These are phyloP conservation scores for Sterrhoptilus dennistouni DNA, from an alignment of 2,113 vertebrate species.

Conservation along the genomic window DNA sequence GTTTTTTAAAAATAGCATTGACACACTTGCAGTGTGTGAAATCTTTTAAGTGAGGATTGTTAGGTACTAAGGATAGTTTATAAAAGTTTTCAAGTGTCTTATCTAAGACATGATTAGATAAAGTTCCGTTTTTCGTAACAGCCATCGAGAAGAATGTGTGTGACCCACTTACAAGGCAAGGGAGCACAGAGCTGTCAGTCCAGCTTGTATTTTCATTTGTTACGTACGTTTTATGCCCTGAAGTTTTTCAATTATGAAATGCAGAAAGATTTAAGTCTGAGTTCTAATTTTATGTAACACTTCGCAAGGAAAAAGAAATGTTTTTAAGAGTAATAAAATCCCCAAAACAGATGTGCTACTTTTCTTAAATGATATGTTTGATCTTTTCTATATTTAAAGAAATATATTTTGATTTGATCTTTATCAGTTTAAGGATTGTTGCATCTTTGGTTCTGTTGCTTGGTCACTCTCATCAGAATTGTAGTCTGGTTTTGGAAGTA, in stretches of 20 bases:
- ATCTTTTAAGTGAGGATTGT: neutral
- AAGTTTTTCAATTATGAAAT: neutral
- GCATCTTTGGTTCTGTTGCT: neutral
- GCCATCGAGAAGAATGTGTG: neutral
- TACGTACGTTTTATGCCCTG: neutral
- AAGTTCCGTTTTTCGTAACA: neutral
- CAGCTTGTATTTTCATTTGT: neutral
- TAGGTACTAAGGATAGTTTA: neutral
- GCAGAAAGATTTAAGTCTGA: neutral
- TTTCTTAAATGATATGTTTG: neutral
- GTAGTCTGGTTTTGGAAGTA: neutral
- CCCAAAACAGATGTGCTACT: accelerated
- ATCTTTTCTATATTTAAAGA: neutral
- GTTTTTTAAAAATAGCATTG: neutral
- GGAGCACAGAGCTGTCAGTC: neutral
- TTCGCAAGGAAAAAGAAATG: neutral
- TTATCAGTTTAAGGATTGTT: neutral
- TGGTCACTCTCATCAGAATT: neutral
- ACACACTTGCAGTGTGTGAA: neutral
- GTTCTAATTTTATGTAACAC: neutral
- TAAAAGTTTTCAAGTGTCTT: neutral
- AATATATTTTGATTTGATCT: neutral
- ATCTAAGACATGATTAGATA: neutral
- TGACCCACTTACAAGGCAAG: neutral
- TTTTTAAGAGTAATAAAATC: neutral